Percentiles rank a stretch among this genome's conserved stretches.
Evolutionary conservation across 2,113 vertebrate species (phyloP).

Genomic region (Rhabdomys dilectus): DNA sequence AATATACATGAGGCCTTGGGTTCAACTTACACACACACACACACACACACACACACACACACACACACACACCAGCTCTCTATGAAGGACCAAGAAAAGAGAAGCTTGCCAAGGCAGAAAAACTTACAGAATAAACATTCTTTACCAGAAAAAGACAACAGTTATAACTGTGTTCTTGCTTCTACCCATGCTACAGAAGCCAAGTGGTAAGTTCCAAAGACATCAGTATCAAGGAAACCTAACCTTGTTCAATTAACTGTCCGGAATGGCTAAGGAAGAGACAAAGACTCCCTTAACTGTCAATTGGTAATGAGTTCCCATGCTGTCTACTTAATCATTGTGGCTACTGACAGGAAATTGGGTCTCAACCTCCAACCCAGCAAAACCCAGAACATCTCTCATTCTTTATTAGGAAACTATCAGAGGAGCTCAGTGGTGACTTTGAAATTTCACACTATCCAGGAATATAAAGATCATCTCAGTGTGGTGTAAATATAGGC

Average conservation of each 20-base stretch:
- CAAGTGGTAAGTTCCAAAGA: not conserved
- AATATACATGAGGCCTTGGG: not conserved
- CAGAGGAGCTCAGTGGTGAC: not conserved
- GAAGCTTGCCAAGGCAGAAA: not conserved
- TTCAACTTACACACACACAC: not conserved
- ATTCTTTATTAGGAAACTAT: not conserved
- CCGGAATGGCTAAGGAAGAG: not conserved
- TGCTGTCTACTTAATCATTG: not conserved
- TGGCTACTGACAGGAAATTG: not conserved
- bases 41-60: not conserved
- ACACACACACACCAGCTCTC: not conserved
- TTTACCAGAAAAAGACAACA: not conserved
- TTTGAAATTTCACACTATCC: not conserved
- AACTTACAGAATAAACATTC: not conserved
- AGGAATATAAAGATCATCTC: not conserved
- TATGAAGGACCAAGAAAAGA: not conserved
- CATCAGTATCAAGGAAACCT: not conserved
- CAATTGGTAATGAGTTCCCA: not conserved
- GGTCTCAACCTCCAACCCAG: not conserved
- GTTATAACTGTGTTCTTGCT: not conserved
- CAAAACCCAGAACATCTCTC: not conserved
- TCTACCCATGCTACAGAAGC: not conserved
- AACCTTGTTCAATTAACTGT: not conserved
- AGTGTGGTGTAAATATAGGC: not conserved
- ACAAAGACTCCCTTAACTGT: not conserved